These are phyloP conservation scores for Ommatoiulus sabulosus DNA, from an alignment of 2,888 invertebrate genomes.

Conservation along the genomic window DNA sequence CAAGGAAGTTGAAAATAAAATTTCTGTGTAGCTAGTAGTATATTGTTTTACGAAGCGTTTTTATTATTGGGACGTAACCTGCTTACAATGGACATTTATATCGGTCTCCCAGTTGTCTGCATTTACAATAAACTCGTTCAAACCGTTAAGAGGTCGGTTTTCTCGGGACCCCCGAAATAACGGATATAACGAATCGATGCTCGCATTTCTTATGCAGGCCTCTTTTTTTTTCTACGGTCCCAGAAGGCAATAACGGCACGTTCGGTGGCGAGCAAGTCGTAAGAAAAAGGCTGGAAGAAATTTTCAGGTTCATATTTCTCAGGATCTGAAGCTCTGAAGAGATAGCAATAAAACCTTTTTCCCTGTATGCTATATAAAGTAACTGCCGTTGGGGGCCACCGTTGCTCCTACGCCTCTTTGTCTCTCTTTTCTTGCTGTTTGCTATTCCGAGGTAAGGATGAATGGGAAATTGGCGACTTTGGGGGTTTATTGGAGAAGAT, in stretches of 20 bases:
- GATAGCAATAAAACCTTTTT: constrained; percentile 35
- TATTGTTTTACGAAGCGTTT: no score
- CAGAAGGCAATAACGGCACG: constrained; percentile 7
- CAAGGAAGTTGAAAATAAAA: no score
- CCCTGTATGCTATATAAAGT: constrained; percentile 40
- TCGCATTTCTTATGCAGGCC: neutral
- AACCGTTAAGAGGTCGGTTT: no score
- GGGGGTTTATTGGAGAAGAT: neutral
- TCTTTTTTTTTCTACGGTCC: neutral
- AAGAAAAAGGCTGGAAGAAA: constrained; percentile 36
- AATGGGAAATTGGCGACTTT: neutral
- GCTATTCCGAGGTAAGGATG: neutral
- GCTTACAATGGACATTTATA: no score
- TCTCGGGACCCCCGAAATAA: neutral
- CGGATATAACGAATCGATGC: constrained; percentile 9
- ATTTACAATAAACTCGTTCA: no score
- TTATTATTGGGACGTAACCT: no score
- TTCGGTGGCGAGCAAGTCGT: constrained; percentile 30
- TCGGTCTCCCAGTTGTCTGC: no score
- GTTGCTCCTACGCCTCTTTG: neutral
- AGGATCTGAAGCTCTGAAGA: constrained; percentile 23
- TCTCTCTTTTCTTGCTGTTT: neutral
- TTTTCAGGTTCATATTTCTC: constrained; percentile 36
- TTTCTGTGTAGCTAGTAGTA: no score
- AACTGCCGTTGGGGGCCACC: neutral